Conservation (phyloP, 2,797 vertebrate genomes). For the Manis pentadactyla region DNA sequence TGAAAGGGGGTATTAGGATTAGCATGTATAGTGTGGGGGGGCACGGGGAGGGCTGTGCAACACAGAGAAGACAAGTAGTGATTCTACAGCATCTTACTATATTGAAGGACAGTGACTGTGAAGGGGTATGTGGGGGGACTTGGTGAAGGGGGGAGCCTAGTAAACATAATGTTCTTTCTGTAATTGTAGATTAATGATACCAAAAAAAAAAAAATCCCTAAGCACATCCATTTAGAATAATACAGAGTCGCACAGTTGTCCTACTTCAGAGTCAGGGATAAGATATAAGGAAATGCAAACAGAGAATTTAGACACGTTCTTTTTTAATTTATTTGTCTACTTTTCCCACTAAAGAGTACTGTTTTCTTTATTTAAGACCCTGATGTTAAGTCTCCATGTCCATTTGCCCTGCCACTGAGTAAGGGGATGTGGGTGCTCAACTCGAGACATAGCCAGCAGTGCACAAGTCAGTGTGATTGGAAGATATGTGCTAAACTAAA, state of each 20-base stretch:
- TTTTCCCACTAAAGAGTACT: background rate
- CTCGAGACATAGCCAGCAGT: background rate
- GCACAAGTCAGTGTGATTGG: background rate
- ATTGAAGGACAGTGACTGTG: no score
- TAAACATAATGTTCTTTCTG: no score
- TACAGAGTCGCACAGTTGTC: background rate
- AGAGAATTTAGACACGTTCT: background rate
- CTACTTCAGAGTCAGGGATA: background rate
- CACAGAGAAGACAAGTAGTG: no score
- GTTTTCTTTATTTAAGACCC: background rate
- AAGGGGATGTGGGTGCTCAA: background rate
- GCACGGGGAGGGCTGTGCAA: no score
- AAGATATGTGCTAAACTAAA: slow-evolving; percentile 56
- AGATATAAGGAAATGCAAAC: background rate
- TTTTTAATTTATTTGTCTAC: background rate
- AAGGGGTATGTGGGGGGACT: no score
- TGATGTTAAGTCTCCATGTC: background rate
- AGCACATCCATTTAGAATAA: background rate
- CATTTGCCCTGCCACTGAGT: background rate
- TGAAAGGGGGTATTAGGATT: no score
- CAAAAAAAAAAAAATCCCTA: background rate
- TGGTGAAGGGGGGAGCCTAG: no score
- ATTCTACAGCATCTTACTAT: no score
- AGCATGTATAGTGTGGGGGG: no score
- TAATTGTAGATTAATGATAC: no score